Evolutionary conservation across 2,888 invertebrate species (phyloP), one percentile per base, ranked within the genome.

Genomic region (Thelaira solivaga): DNA sequence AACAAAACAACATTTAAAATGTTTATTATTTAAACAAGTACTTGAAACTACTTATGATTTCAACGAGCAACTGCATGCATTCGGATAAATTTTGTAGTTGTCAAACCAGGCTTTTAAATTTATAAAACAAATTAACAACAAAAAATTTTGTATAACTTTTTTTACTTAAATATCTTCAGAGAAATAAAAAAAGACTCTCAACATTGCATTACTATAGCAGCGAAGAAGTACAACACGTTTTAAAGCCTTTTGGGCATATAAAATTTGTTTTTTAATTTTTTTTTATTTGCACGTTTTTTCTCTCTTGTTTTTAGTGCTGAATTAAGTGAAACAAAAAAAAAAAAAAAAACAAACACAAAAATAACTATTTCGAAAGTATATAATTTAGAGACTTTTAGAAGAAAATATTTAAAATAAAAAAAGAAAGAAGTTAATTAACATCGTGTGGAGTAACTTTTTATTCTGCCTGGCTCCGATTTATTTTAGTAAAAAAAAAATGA

Each of bases 21-120:
- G 43, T 64, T 68, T 64, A 51, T 61, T 64, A 55, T 55, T 53
- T 51, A 39, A 76, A 47, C 75, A 77, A 74, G 67, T 69, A 53
- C 43, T 61, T 55, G 36, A 26, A 77, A 65, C 22, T 36, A 43
- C 47, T 55, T 55, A 55, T 1, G 16, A 49, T 11, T 62, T 16
- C 55, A 55, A 47, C 16, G n/a, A 72, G 45, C 26, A 29, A 39
- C 45, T 34, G 18, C 43, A 65, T 41, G 49, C 36, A 59, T 47
- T 16, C 26, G 18, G 41, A 53, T 18, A 61, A 10, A 47, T 55
- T 57, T 57, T 62, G 10, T 49, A 39, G 53, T 68, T 79, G 51
- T 64, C 57, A 74, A 72, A 68, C 68, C 71, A 72, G 69, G 71
- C 74, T 55, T 55, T 61, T 51, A 69, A 74, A 67, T n/a, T 65